Evolutionary conservation across 2,888 invertebrate species (phyloP).

Genomic region (Julus scandinavius): DNA sequence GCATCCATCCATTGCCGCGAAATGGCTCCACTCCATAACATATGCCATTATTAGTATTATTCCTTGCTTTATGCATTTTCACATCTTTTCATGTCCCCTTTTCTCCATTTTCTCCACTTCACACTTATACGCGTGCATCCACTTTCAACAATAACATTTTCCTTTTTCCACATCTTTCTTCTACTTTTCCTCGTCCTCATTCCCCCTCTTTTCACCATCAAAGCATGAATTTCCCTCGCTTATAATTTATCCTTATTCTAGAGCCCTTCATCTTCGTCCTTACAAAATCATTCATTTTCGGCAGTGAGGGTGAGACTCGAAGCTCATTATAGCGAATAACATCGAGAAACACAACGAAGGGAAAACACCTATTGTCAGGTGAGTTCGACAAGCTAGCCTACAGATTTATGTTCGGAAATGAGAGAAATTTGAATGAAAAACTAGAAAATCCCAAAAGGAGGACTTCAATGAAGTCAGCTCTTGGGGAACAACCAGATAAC

Average conservation of each 20-base stretch:
- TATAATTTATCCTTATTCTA: background rate
- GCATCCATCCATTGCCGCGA: slow-evolving; percentile 24
- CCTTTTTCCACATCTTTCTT: background rate
- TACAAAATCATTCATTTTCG: slow-evolving; percentile 27
- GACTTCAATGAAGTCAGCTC: too few relatives aligned
- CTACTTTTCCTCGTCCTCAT: background rate
- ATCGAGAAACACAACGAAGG: background rate
- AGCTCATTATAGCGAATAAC: background rate
- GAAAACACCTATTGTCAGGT: background rate
- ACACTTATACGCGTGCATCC: background rate
- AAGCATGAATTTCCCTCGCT: background rate
- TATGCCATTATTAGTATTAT: slow-evolving; percentile 42
- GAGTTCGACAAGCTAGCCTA: background rate
- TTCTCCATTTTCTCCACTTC: slow-evolving; percentile 1
- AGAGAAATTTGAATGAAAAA: too few relatives aligned
- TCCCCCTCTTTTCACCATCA: background rate
- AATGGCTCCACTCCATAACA: slow-evolving; percentile 42
- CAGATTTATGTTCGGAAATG: too few relatives aligned
- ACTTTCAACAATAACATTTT: slow-evolving; percentile 30
- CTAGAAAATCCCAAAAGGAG: too few relatives aligned
- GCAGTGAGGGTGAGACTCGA: background rate
- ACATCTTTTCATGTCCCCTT: slow-evolving; percentile 31
- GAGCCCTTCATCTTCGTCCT: slow-evolving; percentile 3
- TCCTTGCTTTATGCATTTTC: slow-evolving; percentile 27
- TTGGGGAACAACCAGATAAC: too few relatives aligned